Conservation (phyloP, 2,113 vertebrate species). For the Crotalus helleri region DNA sequence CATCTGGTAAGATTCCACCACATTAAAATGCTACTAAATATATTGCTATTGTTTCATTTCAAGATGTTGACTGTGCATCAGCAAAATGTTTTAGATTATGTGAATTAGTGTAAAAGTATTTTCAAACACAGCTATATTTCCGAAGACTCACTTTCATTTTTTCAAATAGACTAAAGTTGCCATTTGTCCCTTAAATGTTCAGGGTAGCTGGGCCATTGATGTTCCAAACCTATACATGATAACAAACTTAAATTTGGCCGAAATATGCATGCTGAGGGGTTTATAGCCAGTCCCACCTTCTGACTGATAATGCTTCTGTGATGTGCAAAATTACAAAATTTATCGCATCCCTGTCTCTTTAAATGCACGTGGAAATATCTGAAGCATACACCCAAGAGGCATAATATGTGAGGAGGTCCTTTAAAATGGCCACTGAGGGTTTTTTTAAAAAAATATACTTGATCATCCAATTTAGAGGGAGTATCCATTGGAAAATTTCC, state of each 20-base stretch:
- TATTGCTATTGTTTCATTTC: constrained; percentile 6
- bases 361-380: neutral
- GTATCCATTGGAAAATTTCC: constrained; percentile 18
- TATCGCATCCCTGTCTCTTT: neutral
- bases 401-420: neutral
- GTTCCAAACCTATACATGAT: neutral
- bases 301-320: neutral
- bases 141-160: constrained; percentile 26
- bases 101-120: constrained; percentile 29
- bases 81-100: constrained; percentile 18
- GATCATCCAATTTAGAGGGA: constrained; percentile 15
- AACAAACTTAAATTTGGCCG: neutral
- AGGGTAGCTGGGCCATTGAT: neutral
- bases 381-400: neutral
- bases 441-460: neutral
- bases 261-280: neutral
- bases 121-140: constrained; percentile 1
- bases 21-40: constrained; percentile 9
- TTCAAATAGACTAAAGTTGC: accelerated
- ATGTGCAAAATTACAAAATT: neutral
- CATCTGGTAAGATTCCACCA: constrained; percentile 17
- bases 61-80: constrained; percentile 27
- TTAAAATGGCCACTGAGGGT: constrained; percentile 3
- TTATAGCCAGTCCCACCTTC: neutral
- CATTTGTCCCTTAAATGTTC: neutral